A percentile compares a stretch with the other conserved stretches of the same genome.
Evolutionary conservation across 2,797 vertebrate species (phyloP).

Genomic region (Pelobates cultripes): DNA sequence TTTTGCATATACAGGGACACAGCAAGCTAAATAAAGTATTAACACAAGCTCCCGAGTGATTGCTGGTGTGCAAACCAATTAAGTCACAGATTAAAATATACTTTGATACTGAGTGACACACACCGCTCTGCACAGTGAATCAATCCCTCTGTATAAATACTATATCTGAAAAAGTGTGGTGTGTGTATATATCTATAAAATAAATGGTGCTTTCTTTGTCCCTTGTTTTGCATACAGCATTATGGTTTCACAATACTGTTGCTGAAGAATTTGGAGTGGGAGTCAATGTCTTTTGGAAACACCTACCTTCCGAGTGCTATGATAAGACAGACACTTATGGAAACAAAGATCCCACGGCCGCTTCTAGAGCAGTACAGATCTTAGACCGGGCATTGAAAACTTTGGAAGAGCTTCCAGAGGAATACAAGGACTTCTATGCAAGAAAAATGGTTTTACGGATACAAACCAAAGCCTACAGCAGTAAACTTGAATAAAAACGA

Average conservation of each 20-base stretch:
- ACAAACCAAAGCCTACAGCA: conserved; percentile 77
- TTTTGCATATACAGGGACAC: no score
- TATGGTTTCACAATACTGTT: conserved; percentile 96
- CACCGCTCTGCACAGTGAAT: no score
- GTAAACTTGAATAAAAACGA: conserved; percentile 64
- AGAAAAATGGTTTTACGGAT: conserved; percentile 89
- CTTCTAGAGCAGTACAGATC: conserved; percentile 78
- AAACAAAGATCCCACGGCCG: conserved; percentile 90
- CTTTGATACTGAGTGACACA: no score
- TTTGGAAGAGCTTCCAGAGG: conserved; percentile 85
- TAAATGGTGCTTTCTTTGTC: no score
- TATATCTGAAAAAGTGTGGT: no score
- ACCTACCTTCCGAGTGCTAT: conserved; percentile 84
- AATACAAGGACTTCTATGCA: conserved; percentile 92
- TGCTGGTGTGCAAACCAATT: no score
- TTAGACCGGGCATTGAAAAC: conserved; percentile 84
- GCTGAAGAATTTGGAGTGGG: conserved; percentile 91
- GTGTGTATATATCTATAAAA: no score
- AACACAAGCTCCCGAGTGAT: no score
- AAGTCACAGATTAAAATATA: no score
- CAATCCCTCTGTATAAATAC: no score
- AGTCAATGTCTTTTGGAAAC: conserved; percentile 93
- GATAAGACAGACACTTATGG: conserved; percentile 92
- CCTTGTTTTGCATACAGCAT: conserved; percentile 70
- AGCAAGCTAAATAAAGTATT: no score